These are phyloP conservation scores for Equus przewalskii DNA, from an alignment of 2,113 vertebrate species.

Conservation along the genomic window DNA sequence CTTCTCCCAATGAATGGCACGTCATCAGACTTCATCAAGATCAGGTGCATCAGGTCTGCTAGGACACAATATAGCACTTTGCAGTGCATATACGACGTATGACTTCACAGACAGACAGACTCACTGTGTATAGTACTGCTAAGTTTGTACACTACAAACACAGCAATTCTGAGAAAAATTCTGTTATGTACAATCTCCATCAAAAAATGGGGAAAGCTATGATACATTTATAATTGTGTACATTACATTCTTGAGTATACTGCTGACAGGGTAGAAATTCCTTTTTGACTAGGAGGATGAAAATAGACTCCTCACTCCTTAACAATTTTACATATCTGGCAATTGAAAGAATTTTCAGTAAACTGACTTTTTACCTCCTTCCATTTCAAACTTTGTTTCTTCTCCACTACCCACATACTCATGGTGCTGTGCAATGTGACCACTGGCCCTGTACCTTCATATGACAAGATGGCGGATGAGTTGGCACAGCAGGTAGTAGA, in stretches of 20 bases:
- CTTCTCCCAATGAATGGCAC: background rate
- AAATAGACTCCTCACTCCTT: background rate
- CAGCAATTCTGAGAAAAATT: background rate
- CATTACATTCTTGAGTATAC: background rate
- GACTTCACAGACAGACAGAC: background rate
- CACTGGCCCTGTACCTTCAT: background rate
- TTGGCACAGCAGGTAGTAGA: background rate
- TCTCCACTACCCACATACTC: background rate
- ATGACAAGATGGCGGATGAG: background rate
- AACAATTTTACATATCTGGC: background rate
- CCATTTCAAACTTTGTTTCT: background rate
- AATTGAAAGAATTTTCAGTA: background rate
- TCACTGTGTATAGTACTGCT: background rate
- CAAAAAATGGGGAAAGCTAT: background rate
- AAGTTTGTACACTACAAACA: background rate
- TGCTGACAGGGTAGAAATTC: background rate
- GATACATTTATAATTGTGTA: background rate
- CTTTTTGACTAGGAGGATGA: background rate
- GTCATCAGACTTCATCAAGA: background rate
- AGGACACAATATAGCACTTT: background rate
- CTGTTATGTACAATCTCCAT: background rate
- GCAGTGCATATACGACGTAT: background rate
- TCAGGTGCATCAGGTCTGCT: background rate
- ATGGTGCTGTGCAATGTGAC: background rate
- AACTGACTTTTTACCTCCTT: background rate